Percentiles rank a stretch among this genome's conserved stretches.
Conservation (phyloP, 2,888 invertebrate genomes). For the Dolichopus griseipennis region DNA sequence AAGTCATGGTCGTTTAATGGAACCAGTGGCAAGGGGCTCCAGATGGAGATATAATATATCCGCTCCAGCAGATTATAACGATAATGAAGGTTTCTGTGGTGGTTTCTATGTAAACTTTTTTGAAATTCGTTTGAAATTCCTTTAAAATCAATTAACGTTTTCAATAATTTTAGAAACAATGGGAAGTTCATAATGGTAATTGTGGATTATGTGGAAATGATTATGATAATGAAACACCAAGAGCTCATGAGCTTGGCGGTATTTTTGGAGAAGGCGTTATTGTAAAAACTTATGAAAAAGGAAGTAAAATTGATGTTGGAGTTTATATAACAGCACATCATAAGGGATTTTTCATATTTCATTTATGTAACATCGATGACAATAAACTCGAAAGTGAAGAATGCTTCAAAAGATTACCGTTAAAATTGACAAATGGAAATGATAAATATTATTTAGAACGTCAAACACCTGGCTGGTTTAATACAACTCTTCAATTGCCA, state of each 20-base stretch:
- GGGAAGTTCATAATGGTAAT: slow-evolving; percentile 39
- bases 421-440: slow-evolving; percentile 28
- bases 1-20: slow-evolving; percentile 49
- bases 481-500: slow-evolving; percentile 35
- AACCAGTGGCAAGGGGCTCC: slow-evolving; percentile 47
- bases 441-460: slow-evolving; percentile 20
- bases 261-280: slow-evolving; percentile 45
- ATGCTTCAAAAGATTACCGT: slow-evolving; percentile 40
- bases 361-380: slow-evolving; percentile 45
- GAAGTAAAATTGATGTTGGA: slow-evolving; percentile 31
- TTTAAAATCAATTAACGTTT: neutral
- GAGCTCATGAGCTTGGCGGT: slow-evolving; percentile 50
- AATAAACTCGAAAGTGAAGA: slow-evolving; percentile 41
- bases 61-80: slow-evolving; percentile 47
- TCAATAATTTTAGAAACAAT: no score
- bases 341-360: slow-evolving; percentile 44
- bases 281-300: slow-evolving; percentile 38
- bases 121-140: no score
- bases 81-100: slow-evolving; percentile 49
- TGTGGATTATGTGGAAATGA: slow-evolving; percentile 52
- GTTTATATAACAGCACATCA: slow-evolving; percentile 45
- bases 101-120: slow-evolving; percentile 42
- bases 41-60: slow-evolving; percentile 46
- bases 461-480: slow-evolving; percentile 21
- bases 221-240: slow-evolving; percentile 41